Conservation (phyloP, 2,888 invertebrate species). For the Ectropis crepuscularia region DNA sequence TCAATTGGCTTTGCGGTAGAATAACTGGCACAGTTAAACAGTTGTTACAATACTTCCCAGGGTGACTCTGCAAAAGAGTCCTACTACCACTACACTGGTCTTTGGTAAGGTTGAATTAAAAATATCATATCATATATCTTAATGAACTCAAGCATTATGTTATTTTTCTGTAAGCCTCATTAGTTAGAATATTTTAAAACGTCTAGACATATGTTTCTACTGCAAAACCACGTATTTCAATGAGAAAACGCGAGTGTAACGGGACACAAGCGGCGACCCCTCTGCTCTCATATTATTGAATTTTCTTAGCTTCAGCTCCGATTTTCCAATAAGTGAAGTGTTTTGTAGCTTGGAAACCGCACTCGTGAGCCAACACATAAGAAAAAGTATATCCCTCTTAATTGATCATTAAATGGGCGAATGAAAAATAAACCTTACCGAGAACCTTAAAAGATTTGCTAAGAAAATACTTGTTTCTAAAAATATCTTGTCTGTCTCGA, state of each 20-base stretch:
- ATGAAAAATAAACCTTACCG: background rate
- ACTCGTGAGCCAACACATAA: conserved; percentile 32
- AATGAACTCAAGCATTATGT: too few species aligned
- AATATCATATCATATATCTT: too few species aligned
- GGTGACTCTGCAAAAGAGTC: too few species aligned
- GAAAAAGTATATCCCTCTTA: conserved; percentile 15
- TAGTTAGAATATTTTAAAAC: too few species aligned
- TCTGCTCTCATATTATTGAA: conserved; percentile 60
- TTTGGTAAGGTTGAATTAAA: too few species aligned
- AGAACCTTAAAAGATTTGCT: background rate
- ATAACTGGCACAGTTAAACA: too few species aligned
- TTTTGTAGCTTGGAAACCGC: conserved; percentile 49
- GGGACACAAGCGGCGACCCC: conserved; percentile 40
- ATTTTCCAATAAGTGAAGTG: conserved; percentile 65
- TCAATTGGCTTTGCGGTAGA: too few species aligned
- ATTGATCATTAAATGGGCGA: conserved; percentile 17
- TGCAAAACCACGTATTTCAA: too few species aligned
- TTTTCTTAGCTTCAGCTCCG: conserved; percentile 57
- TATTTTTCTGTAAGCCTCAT: too few species aligned
- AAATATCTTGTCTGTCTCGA: background rate
- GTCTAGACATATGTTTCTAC: too few species aligned
- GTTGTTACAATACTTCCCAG: too few species aligned
- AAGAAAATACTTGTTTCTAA: background rate
- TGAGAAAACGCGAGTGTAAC: conserved; percentile 4
- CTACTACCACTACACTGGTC: too few species aligned